Evolutionary conservation across 2,888 invertebrate species (phyloP), one percentile per base, ranked within the genome.

Genomic region (Coleophora flavipennella): DNA sequence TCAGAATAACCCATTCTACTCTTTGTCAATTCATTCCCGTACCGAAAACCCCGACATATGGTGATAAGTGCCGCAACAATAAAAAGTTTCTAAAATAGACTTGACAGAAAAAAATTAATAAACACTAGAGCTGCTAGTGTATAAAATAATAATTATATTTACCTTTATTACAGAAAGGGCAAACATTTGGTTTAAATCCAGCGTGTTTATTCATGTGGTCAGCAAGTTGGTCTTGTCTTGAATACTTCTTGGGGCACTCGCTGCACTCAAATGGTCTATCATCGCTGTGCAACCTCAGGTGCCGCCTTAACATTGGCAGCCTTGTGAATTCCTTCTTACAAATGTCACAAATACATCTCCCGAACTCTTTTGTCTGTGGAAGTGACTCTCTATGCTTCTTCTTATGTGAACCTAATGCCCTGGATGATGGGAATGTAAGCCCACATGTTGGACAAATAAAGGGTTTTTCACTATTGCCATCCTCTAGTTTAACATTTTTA

Each of bases 111-210:
- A n/a, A n/a, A n/a, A n/a, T n/a, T n/a, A n/a, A n/a, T n/a, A n/a
- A n/a, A n/a, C n/a, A n/a, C n/a, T n/a, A n/a, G n/a, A n/a, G n/a
- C n/a, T n/a, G n/a, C n/a, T n/a, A n/a, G n/a, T n/a, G n/a, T n/a
- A n/a, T n/a, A n/a, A n/a, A n/a, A n/a, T n/a, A n/a, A n/a, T 26
- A 3, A 35, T 13, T 29, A 37, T 20, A 6, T 28, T 48, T 59
- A 89, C 81, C 86, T 86, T 89, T 89, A 42, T 73, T 78, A 61
- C 89, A 89, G 51, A 86, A 83, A 27, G 81, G 72, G 58, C 89
- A 89, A 11, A 78, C 69, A 57, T 89, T 85, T 6, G 86, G 84
- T 55, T 88, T 89, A 14, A 76, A 59, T 2, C 86, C 86, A 13
- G 77, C 74, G 62, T 89, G 89, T n/a, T 76, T 74, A 48, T 86